Base-by-base conservation (phyloP, 1,140 invertebrate species). In the Copidosoma floridanum region DNA sequence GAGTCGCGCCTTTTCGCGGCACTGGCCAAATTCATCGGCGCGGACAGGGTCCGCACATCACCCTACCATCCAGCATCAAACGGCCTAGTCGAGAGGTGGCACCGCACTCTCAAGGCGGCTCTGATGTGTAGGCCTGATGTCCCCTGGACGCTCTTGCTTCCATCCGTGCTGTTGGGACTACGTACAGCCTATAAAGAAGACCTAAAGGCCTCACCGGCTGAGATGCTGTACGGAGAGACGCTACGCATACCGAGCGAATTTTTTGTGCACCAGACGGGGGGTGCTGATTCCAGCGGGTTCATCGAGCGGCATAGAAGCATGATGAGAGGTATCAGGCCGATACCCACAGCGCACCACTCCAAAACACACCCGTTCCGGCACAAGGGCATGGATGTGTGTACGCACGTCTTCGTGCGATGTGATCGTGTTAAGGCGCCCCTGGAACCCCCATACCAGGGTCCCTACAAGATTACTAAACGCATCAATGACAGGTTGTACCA, bases 91-190 rank as follows among this genome's bases (percentile, higher is more conserved):
- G 40, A 41, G 8, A n/a, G 40, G 7, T 41, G 40, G 40, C 43
- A 46, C 16, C 18, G 20, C 6, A 23, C 43, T 1, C 26, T 50
- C 24, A 50, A 50, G 16, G 47, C 24, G 4, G 74, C 55, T 2
- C 27, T 54, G 0, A 53, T 53, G 11, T 54, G 29, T 35, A 24
- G 24, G 18, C 7, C 37, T 10, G 2, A 3, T 14, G 18, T 24
- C 2, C 23, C 23, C 1, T 76, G 37, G 38, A 21, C 12, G 0
- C n/a, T 38, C 1, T 6, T 11, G 0, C 8, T 60, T 3, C 21
- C 21, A 37, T 12, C 21, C 0, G 29, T 47, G 2, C 11, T 60
- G 3, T 14, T 60, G 1, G 41, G 58, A 4, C 29, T 54, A 4
- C 14, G 29, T 1, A 47, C 41, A 1, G 21, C 38, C 29, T 23